These are phyloP conservation scores for Philypnodon macrostomus DNA, from an alignment of 2,797 vertebrate genomes.

Conservation along the genomic window DNA sequence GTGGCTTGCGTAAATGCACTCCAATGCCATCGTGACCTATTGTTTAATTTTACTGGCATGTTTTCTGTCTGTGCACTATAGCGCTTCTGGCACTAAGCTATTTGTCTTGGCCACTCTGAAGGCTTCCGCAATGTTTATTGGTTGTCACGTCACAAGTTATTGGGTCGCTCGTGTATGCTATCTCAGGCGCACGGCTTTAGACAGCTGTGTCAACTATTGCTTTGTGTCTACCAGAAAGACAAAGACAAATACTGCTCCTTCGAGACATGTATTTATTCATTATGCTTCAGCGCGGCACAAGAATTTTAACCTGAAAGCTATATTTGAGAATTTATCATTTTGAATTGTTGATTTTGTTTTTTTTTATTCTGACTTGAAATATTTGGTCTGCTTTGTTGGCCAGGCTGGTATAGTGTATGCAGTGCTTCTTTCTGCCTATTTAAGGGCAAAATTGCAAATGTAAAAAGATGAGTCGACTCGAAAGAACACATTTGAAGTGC, in stretches of 20 bases:
- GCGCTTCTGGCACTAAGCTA: constrained; percentile 57
- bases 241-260: constrained; percentile 33
- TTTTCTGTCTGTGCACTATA: constrained; percentile 66
- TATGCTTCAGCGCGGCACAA: constrained; percentile 9
- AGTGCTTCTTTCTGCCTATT: too few species aligned
- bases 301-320: constrained; percentile 12
- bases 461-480: background rate
- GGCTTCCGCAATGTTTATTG: constrained; percentile 73
- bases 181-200: constrained; percentile 48
- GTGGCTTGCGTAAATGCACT: constrained; percentile 55
- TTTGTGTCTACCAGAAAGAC: constrained; percentile 44
- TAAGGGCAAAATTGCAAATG: too few species aligned
- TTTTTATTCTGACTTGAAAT: background rate
- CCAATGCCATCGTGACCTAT: constrained; percentile 72
- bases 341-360: background rate
- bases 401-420: too few species aligned
- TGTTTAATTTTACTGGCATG: constrained; percentile 74
- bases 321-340: background rate
- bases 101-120: constrained; percentile 64
- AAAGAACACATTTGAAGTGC: constrained; percentile 13
- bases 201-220: constrained; percentile 72
- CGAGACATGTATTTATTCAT: constrained; percentile 14
- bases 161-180: constrained; percentile 47
- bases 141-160: constrained; percentile 73
- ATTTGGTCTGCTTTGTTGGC: background rate